Evolutionary conservation across 2,888 invertebrate genomes (phyloP).

Genomic region (Trichacis sp.): DNA sequence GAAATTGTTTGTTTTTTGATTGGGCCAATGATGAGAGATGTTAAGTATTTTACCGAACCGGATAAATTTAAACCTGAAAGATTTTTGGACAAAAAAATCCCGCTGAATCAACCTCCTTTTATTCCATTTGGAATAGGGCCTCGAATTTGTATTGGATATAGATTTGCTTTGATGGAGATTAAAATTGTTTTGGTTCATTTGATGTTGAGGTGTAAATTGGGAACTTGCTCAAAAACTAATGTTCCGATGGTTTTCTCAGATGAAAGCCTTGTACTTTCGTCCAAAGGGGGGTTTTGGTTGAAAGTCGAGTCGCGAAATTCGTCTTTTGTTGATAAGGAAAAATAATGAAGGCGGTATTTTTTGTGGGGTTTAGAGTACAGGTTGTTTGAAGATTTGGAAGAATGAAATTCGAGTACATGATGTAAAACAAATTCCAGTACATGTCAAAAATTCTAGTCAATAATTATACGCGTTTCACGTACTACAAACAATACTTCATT

Average conservation of each 20-base stretch:
- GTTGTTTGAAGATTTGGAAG: too few relatives aligned
- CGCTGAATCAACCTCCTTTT: conserved; percentile 51
- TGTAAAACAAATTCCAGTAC: too few relatives aligned
- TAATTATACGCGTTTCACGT: too few relatives aligned
- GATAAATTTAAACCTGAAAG: conserved; percentile 69
- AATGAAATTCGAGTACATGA: too few relatives aligned
- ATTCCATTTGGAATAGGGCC: conserved; percentile 66
- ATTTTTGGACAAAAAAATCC: conserved; percentile 60
- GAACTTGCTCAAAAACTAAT: too few relatives aligned
- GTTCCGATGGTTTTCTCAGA: conserved; percentile 29
- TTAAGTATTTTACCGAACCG: too few relatives aligned
- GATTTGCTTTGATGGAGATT: conserved; percentile 50
- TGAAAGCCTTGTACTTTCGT: conserved; percentile 40
- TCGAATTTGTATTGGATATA: conserved; percentile 62
- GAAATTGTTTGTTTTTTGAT: conserved; percentile 61
- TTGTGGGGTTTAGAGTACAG: too few relatives aligned
- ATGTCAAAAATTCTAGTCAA: too few relatives aligned
- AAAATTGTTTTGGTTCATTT: conserved; percentile 50
- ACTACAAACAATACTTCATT: too few relatives aligned
- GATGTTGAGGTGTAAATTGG: conserved; percentile 44
- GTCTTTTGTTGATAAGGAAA: not conserved
- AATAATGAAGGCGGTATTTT: too few relatives aligned
- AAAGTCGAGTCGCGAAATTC: conserved; percentile 28
- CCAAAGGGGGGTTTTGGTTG: too few relatives aligned
- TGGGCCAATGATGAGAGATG: conserved; percentile 67